Conservation (phyloP, 1,140 invertebrate species). For the Maniola jurtina region DNA sequence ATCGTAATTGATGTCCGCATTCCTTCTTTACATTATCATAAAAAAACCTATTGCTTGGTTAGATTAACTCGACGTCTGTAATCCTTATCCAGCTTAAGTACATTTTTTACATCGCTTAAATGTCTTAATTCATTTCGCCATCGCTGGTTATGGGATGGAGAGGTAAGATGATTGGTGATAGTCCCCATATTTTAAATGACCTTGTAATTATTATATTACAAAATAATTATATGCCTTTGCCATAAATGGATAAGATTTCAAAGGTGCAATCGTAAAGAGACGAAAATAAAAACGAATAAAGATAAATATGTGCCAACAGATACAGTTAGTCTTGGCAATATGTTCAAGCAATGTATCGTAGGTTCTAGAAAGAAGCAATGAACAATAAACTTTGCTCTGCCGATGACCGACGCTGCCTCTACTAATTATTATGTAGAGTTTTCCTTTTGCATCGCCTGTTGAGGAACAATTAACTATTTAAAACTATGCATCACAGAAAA, state of each 20-base stretch:
- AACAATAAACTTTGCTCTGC: not conserved
- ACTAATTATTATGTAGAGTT: not conserved
- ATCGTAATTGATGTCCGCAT: constrained; percentile 25
- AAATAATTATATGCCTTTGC: not conserved
- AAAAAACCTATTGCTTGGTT: not conserved
- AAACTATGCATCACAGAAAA: not conserved
- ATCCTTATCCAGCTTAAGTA: not conserved
- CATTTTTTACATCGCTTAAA: not conserved
- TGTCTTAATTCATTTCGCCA: no score
- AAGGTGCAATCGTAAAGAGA: not conserved
- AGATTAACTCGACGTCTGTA: not conserved
- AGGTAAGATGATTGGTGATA: not conserved
- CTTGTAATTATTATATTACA: no score
- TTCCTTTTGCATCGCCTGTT: not conserved
- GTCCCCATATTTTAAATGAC: not conserved
- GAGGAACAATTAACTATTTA: not conserved
- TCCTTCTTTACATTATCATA: constrained; percentile 11
- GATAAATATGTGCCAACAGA: constrained; percentile 3
- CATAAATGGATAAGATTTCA: not conserved
- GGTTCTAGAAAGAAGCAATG: constrained; percentile 10
- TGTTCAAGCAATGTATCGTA: not conserved
- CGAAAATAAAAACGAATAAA: constrained; percentile 2
- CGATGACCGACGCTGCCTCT: not conserved
- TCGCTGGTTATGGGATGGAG: no score
- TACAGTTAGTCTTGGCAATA: not conserved